Base-by-base conservation (phyloP, 2,888 invertebrate genomes). In the Temnothorax ravouxi region DNA sequence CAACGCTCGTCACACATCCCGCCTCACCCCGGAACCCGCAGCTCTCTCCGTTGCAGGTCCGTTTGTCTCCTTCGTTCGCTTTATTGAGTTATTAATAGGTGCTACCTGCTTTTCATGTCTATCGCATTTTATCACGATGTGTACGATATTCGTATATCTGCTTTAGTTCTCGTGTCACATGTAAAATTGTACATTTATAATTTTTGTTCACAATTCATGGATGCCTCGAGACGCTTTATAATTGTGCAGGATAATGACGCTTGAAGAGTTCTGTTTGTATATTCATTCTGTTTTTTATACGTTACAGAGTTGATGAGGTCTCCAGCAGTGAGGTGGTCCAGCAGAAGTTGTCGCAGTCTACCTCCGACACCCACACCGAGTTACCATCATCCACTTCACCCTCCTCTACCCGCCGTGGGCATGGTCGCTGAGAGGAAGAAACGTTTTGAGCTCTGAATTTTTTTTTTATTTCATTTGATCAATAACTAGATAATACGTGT, bases 391-490 rank as follows among this genome's bases (percentile, higher is more conserved):
- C 91, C 92, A 88, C 93, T 93, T 91, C 93, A 93, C 92, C 93
- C 94, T 90, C 93, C 93, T 92, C 92, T 94, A 88, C 96, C 96
- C 93, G 96, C 96, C 92, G 96, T 95, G 95, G 97, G 97, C 95
- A 96, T 97, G 96, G 97, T 97, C 95, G 97, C 97, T 93, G 97
- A 97, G 95, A 96, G 96, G 93, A 96, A 96, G 95, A 96, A 96
- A 95, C 96, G 96, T 94, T 97, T 97, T 95, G 96, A 97, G 95
- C 95, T 96, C 89, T 95, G 94, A 90, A 64, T 50, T 62, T 56
- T 34, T 38, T 79, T n/a, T 59, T 56, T 21, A n/a, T 69, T 13
- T 34, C 3, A 21, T 38, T 38, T n/a, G 6, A 59, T 71, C 38
- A n/a, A 54, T 25, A 34, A 59, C 47, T 41, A 50, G 4, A 59